phyloP scores from a whole-genome alignment of 2,797 vertebrate species.

The Myotis daubentonii region DNA sequence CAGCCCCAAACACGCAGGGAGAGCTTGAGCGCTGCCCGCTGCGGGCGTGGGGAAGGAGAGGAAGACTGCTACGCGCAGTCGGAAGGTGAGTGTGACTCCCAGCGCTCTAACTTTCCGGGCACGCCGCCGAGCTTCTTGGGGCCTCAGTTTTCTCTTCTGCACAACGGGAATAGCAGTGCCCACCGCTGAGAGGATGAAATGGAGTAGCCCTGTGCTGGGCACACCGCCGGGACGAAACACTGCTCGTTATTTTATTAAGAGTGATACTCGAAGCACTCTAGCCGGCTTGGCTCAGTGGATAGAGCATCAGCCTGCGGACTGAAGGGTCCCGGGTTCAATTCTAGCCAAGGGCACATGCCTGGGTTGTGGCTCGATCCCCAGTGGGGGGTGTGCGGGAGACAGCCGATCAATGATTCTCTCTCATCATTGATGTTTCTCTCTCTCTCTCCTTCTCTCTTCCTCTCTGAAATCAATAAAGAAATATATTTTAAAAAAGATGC shows the following conservation, averaged over 20 bases:
- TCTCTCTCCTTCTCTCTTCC: too few species aligned
- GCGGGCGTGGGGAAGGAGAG: not conserved
- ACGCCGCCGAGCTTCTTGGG: not conserved
- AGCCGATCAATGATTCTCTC: too few species aligned
- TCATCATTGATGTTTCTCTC: too few species aligned
- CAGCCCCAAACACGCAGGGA: not conserved
- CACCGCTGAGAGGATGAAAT: not conserved
- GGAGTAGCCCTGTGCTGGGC: not conserved
- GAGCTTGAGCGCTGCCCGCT: not conserved
- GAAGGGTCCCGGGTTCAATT: too few species aligned
- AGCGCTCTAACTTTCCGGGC: not conserved
- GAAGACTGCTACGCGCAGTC: not conserved
- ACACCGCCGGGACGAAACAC: too few species aligned
- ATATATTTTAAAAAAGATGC: not conserved
- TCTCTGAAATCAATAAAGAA: too few species aligned
- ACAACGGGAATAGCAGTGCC: not conserved
- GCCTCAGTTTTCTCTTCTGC: not conserved
- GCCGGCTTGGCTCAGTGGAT: too few species aligned
- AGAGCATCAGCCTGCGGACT: too few species aligned
- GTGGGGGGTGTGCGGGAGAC: too few species aligned
- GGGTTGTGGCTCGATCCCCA: too few species aligned
- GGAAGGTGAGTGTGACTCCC: not conserved
- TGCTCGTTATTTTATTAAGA: not conserved
- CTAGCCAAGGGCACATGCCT: too few species aligned
- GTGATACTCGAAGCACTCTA: not conserved